These are phyloP conservation scores for Coelopa frigida DNA, from an alignment of 1,140 invertebrate genomes.

Conservation along the genomic window DNA sequence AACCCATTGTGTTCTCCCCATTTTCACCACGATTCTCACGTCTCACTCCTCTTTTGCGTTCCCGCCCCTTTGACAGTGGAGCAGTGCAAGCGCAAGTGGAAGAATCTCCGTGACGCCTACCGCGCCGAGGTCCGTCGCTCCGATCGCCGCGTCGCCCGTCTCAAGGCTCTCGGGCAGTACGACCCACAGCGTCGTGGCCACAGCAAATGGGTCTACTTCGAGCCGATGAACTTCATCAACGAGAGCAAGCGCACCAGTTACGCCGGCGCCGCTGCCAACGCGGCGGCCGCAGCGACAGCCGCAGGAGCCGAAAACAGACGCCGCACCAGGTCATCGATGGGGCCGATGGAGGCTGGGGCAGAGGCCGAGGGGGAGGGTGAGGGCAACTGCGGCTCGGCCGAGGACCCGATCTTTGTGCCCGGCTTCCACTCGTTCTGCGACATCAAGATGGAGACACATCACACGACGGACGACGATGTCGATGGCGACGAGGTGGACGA, in stretches of 20 bases:
- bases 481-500: conserved; percentile 15
- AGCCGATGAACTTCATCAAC: conserved; percentile 14
- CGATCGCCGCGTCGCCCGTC: conserved; percentile 5
- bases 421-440: not conserved
- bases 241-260: too few relatives aligned
- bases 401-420: too few relatives aligned
- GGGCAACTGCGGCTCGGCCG: not conserved
- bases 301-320: too few relatives aligned
- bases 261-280: not conserved
- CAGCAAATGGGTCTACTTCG: conserved; percentile 12
- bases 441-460: conserved; percentile 7
- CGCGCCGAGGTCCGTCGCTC: conserved; percentile 14
- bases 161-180: not conserved
- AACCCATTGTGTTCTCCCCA: too few relatives aligned
- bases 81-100: conserved; percentile 15
- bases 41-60: too few relatives aligned
- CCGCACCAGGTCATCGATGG: too few relatives aligned
- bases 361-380: conserved; percentile 16
- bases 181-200: not conserved
- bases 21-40: too few relatives aligned
- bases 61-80: too few relatives aligned
- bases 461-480: conserved; percentile 10
- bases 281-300: too few relatives aligned
- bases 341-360: too few relatives aligned
- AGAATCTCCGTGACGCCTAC: conserved; percentile 16